Evolutionary conservation across 2,797 vertebrate species (phyloP).

Genomic region (Tragelaphus eurycerus): DNA sequence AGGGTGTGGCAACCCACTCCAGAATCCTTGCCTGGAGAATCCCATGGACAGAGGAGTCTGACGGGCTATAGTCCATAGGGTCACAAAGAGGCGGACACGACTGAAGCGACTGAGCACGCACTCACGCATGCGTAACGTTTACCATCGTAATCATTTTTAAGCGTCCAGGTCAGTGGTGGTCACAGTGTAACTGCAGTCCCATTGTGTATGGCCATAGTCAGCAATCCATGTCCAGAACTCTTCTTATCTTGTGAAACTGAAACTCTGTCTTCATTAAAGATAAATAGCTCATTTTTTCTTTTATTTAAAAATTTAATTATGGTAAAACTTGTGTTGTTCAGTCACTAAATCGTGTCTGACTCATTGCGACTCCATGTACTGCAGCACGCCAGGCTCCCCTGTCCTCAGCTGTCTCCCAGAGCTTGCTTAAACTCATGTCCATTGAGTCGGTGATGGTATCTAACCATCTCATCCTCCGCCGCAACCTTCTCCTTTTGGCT

Average conservation of each 20-base stretch:
- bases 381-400: neutral
- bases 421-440: neutral
- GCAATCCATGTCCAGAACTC: neutral
- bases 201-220: neutral
- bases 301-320: neutral
- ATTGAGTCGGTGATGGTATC: neutral
- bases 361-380: neutral
- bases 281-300: neutral
- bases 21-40: neutral
- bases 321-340: neutral
- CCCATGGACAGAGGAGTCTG: neutral
- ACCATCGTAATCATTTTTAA: neutral
- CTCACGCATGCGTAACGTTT: neutral
- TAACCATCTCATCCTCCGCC: neutral
- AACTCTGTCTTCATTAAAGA: neutral
- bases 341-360: neutral
- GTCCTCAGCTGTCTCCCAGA: neutral
- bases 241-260: neutral
- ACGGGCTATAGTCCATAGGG: neutral
- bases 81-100: neutral
- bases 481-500: neutral
- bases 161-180: neutral
- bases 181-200: neutral
- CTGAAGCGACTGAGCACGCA: neutral
- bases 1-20: neutral